Evolutionary conservation across 2,888 invertebrate species (phyloP), one percentile per base, ranked within the genome.

Genomic region (Melanophora roralis): DNA sequence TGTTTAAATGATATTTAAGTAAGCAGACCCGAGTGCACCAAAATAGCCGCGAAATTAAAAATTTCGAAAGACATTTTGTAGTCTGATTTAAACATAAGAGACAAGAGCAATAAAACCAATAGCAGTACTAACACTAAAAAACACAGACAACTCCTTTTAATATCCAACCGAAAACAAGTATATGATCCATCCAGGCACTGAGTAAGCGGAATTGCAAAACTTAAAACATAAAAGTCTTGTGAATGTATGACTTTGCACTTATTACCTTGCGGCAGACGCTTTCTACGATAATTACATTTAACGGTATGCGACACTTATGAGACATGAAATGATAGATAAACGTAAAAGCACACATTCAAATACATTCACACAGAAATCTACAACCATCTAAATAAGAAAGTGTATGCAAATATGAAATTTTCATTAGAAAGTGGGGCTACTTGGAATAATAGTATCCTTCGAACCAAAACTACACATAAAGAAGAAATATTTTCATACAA

Each of bases 261-360:
- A 72, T 43, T 67, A 62, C 57, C 79, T 36, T 72, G 64, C 21
- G 68, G 68, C 72, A 80, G 67, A n/a, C n/a, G 45, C 68, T 68
- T 76, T 68, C 76, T 72, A 73, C 64, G 45, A 65, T 76, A 76
- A 80, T 73, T 76, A 69, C 67, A 76, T 64, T 76, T 64, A 76
- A 76, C 67, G 72, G 72, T 59, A 73, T 76, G 68, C 67, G 72
- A 76, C 75, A 76, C 72, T 68, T 73, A 73, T 68, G 57, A 67
- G 64, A n/a, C 72, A 73, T 47, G n/a, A 45, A 80, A 60, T 71
- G 71, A 72, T 71, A 72, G 71, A 74, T 53, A 27, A 27, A 40
- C 34, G n/a, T n/a, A n/a, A n/a, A n/a, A n/a, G n/a, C n/a, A n/a
- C n/a, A n/a, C n/a, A n/a, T n/a, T n/a, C n/a, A n/a, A n/a, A n/a